phyloP scores from a whole-genome alignment of 92 coral and sea anemone genomes.

The Epizoanthus fatuus region DNA sequence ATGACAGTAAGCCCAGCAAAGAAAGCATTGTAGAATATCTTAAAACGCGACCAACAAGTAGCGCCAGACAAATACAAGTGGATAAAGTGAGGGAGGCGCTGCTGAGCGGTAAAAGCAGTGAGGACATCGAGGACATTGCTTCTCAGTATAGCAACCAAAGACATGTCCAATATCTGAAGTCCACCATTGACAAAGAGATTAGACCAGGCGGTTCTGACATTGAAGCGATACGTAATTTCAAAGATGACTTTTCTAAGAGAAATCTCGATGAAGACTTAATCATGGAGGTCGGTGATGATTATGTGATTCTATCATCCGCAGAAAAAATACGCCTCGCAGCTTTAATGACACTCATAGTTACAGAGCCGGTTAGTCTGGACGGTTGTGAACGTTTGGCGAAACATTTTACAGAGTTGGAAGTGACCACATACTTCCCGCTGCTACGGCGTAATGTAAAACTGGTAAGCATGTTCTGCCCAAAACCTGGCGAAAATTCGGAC shows the following conservation, averaged over 20 bases:
- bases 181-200: too few relatives aligned
- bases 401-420: constrained; percentile 56
- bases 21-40: background rate
- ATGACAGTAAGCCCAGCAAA: constrained; percentile 29
- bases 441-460: constrained; percentile 65
- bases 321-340: constrained; percentile 49
- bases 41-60: too few relatives aligned
- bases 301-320: constrained; percentile 44
- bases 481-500: constrained; percentile 18
- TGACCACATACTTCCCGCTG: constrained; percentile 66
- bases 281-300: constrained; percentile 49
- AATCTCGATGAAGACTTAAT: constrained; percentile 48
- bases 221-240: constrained; percentile 42
- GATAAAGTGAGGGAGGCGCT: constrained; percentile 70
- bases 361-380: constrained; percentile 60
- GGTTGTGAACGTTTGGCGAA: constrained; percentile 71
- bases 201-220: too few relatives aligned
- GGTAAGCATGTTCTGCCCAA: constrained; percentile 32
- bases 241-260: constrained; percentile 46
- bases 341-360: constrained; percentile 44
- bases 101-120: constrained; percentile 55
- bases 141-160: constrained; percentile 54
- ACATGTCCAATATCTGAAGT: constrained; percentile 2
- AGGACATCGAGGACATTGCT: constrained; percentile 51
- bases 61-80: constrained; percentile 2